These are phyloP conservation scores for Furnarius figulus DNA, from an alignment of 2,113 vertebrate species.

Conservation along the genomic window DNA sequence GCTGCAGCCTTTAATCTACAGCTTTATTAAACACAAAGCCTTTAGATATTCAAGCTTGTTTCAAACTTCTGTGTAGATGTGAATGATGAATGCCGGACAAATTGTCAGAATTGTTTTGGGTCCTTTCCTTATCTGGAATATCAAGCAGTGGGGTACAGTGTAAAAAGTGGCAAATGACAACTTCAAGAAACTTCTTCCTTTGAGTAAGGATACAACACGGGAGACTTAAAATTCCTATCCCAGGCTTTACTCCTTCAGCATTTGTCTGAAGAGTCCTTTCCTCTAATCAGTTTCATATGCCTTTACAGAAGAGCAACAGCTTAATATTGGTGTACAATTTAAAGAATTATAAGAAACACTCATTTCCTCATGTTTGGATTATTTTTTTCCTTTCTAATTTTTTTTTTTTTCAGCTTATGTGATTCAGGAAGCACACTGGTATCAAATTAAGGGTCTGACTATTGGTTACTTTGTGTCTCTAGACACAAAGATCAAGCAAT, in stretches of 20 bases:
- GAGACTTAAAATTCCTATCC: neutral
- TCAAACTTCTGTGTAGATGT: constrained; percentile 38
- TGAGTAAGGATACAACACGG: neutral
- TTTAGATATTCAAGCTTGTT: constrained; percentile 19
- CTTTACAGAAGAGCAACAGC: neutral
- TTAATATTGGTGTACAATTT: neutral
- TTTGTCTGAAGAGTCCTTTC: neutral
- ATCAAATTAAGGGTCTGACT: neutral
- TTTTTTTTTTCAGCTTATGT: neutral
- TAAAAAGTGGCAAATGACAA: neutral
- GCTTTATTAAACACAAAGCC: constrained; percentile 51
- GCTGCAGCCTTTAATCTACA: constrained; percentile 14
- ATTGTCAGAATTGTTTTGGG: constrained; percentile 17
- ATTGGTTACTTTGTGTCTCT: neutral
- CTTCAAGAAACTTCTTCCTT: neutral
- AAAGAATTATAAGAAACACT: neutral
- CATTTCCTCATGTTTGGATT: neutral
- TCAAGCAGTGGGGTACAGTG: neutral
- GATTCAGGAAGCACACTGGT: neutral
- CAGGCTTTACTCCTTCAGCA: neutral
- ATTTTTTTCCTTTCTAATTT: neutral
- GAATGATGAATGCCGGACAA: neutral
- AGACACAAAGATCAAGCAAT: neutral
- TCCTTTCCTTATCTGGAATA: neutral
- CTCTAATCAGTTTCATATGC: neutral